Conservation (phyloP, 2,113 vertebrate genomes). For the Pseudopipra pipra region DNA sequence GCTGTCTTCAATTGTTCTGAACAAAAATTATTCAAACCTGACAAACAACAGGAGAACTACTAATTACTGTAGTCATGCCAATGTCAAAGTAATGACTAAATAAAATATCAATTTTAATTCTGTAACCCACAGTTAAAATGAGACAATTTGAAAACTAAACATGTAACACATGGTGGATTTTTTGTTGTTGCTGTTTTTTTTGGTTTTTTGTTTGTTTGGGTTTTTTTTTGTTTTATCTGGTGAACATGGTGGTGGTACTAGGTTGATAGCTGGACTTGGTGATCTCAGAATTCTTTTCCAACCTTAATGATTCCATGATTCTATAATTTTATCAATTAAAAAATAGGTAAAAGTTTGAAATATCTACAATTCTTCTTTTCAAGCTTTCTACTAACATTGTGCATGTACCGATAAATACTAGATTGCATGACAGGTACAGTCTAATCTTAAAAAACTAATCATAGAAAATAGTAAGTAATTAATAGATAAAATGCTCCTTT, state of each 20-base stretch:
- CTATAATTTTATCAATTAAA: not conserved
- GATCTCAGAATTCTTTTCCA: not conserved
- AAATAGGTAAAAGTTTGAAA: not conserved
- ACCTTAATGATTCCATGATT: not conserved
- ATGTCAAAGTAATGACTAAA: not conserved
- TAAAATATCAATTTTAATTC: not conserved
- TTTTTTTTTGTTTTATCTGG: not conserved
- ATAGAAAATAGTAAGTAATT: not conserved
- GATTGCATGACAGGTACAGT: not conserved
- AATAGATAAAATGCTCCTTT: not conserved
- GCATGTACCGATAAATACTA: not conserved
- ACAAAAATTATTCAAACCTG: not conserved
- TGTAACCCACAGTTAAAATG: not conserved
- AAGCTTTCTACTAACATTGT: not conserved
- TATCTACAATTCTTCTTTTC: not conserved
- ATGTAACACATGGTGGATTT: not conserved
- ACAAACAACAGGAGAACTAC: not conserved
- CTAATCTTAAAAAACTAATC: not conserved
- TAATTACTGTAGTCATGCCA: not conserved
- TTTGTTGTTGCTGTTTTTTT: not conserved
- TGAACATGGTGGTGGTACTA: not conserved
- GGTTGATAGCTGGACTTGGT: not conserved
- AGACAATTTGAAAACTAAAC: not conserved
- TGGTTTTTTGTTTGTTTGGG: not conserved
- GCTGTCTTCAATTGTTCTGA: not conserved